phyloP scores from a whole-genome alignment of 2,888 invertebrate species.

The Pachydiplax longipennis region DNA sequence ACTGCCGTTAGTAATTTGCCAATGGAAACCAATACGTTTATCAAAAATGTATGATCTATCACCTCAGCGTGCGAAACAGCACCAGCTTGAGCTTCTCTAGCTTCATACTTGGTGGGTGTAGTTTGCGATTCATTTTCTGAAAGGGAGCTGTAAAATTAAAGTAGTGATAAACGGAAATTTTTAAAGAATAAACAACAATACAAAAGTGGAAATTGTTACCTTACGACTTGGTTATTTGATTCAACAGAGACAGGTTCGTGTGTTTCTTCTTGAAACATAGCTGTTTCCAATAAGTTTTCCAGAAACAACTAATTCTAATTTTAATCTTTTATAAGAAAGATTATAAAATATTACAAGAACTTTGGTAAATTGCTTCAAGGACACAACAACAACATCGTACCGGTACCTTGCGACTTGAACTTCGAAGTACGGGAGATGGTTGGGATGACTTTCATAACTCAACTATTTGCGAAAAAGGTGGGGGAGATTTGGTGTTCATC shows the following conservation, averaged over 20 bases:
- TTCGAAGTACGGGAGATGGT: background rate
- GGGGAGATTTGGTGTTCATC: background rate
- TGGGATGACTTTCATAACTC: background rate
- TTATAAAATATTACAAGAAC: background rate
- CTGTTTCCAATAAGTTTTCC: background rate
- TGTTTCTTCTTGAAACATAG: slow-evolving; percentile 31
- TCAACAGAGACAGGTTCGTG: background rate
- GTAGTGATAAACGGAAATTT: background rate
- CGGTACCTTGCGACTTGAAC: background rate
- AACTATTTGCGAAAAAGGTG: background rate
- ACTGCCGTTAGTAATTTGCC: background rate
- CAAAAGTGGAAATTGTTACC: background rate
- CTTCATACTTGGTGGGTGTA: background rate
- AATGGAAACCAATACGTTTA: background rate
- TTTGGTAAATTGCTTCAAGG: background rate
- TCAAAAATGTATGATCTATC: no score
- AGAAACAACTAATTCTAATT: background rate
- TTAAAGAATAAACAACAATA: background rate
- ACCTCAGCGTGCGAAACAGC: background rate
- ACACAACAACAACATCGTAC: background rate
- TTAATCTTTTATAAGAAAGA: background rate
- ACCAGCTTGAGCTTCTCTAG: background rate
- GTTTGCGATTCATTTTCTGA: background rate
- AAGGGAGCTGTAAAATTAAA: background rate
- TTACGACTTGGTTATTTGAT: background rate